Percentiles rank a stretch among this genome's conserved stretches.
phyloP scores from a whole-genome alignment of 2,888 invertebrate species.

The Drosophila kuntzei region DNA sequence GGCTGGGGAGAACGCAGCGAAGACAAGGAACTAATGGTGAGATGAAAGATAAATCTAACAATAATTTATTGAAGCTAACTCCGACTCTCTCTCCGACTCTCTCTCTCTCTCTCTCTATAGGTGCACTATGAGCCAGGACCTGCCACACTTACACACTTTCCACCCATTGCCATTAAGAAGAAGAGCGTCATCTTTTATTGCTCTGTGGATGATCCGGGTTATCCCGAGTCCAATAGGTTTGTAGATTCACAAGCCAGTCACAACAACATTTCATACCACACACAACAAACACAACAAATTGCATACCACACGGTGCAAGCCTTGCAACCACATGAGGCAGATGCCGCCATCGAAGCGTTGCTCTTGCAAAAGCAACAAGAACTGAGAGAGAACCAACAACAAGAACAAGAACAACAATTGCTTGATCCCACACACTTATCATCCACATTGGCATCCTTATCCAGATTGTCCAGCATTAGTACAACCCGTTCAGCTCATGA shows the following conservation, averaged over 20 bases:
- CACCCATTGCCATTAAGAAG: conserved; percentile 92
- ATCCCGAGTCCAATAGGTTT: conserved; percentile 88
- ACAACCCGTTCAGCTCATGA: conserved; percentile 55
- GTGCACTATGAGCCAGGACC: conserved; percentile 91
- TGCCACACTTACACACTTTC: conserved; percentile 91
- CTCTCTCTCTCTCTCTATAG: conserved; percentile 45
- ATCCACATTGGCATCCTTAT: conserved; percentile 49
- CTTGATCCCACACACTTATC: conserved; percentile 48
- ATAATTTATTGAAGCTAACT: neutral
- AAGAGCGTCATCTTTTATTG: conserved; percentile 93
- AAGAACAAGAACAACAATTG: conserved; percentile 16
- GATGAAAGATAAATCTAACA: neutral
- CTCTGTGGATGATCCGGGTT: conserved; percentile 92
- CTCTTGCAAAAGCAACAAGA: conserved; percentile 74
- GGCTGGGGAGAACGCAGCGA: conserved; percentile 94
- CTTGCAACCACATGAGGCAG: conserved; percentile 78
- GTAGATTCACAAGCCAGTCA: conserved; percentile 63
- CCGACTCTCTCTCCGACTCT: neutral
- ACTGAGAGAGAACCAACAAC: conserved; percentile 23
- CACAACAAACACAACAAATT: conserved; percentile 57
- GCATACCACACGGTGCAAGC: conserved; percentile 81
- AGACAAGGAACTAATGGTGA: conserved; percentile 91
- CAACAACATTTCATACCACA: conserved; percentile 36
- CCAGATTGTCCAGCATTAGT: conserved; percentile 51
- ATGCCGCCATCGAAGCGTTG: conserved; percentile 81